Conservation (phyloP, 2,797 vertebrate genomes). For the Danio tinwini region DNA sequence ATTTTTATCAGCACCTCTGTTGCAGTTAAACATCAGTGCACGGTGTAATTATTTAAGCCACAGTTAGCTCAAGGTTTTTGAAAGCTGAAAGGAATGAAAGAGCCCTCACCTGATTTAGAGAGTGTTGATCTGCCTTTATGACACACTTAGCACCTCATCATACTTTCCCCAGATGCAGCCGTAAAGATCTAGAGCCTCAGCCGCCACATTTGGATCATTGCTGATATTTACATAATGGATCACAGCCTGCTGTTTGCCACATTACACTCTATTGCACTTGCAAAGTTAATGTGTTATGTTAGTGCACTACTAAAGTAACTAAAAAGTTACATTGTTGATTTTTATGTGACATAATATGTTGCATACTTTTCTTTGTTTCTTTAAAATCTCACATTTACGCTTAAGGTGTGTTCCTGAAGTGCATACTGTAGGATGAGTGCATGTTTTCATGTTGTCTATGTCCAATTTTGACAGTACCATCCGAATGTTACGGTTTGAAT, state of each 20-base stretch:
- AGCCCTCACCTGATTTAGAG: constrained; percentile 69
- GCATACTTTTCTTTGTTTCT: not conserved
- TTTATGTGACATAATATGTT: not conserved
- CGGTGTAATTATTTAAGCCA: constrained; percentile 48
- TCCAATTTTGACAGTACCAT: no score
- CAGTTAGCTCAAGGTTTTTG: constrained; percentile 54
- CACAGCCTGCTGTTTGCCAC: constrained; percentile 11
- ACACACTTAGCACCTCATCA: constrained; percentile 82
- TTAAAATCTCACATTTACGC: not conserved
- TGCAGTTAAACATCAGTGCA: constrained; percentile 54
- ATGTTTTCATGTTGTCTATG: no score
- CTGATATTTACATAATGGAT: constrained; percentile 59
- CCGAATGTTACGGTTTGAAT: no score
- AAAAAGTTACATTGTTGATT: not conserved
- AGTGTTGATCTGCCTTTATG: constrained; percentile 76
- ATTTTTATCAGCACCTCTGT: constrained; percentile 39
- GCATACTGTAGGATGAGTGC: no score
- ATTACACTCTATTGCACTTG: not conserved
- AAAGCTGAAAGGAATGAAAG: constrained; percentile 62
- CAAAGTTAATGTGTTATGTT: not conserved
- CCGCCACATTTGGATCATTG: constrained; percentile 66
- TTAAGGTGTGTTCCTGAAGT: not conserved
- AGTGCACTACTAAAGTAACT: not conserved
- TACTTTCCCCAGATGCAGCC: constrained; percentile 72
- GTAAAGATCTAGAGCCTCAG: constrained; percentile 68